Evolutionary conservation across 2,113 vertebrate genomes (phyloP), one percentile per base, ranked within the genome.

Genomic region (Ailurus styani): DNA sequence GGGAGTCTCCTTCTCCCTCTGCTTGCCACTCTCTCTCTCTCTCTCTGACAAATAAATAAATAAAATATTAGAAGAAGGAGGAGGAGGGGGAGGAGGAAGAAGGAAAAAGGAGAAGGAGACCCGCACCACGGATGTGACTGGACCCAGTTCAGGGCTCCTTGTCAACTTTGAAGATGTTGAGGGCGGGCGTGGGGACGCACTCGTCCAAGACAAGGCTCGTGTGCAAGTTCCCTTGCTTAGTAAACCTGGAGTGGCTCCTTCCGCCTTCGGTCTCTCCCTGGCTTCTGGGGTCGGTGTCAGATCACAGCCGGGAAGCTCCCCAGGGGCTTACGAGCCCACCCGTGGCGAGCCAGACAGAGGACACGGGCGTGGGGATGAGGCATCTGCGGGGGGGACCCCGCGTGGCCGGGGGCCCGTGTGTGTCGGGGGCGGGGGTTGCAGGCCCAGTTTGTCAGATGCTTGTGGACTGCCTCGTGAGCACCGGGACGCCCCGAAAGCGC

Each of bases 181-280:
- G 17, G n/a, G 66, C n/a, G 8, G n/a, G 9, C n/a, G n/a, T 4
- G n/a, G 34, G 17, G n/a, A 37, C 5, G 15, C 7, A 1, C n/a
- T 70, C 15, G 34, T 20, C 18, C n/a, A 37, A 37, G 34, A 37
- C 66, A 70, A 21, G 66, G 34, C 66, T 8, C 21, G 8, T 64
- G 6, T 5, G 66, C 17, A 37, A 5, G 66, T 21, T 37, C n/a
- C n/a, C 66, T 70, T 21, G 66, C 66, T 37, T 10, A 37, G 21
- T 70, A 11, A 10, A 4, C 34, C n/a, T n/a, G 34, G 7, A 70
- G 66, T 37, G 18, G 66, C 34, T 7, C 13, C 15, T 64, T 70
- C 66, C 66, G 37, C 17, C 66, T 37, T 37, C 18, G 5, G 18
- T 20, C 66, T 70, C 66, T 10, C n/a, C n/a, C 66, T 68, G 66